Evolutionary conservation across 2,888 invertebrate genomes (phyloP).

Genomic region (Idaea aversata): DNA sequence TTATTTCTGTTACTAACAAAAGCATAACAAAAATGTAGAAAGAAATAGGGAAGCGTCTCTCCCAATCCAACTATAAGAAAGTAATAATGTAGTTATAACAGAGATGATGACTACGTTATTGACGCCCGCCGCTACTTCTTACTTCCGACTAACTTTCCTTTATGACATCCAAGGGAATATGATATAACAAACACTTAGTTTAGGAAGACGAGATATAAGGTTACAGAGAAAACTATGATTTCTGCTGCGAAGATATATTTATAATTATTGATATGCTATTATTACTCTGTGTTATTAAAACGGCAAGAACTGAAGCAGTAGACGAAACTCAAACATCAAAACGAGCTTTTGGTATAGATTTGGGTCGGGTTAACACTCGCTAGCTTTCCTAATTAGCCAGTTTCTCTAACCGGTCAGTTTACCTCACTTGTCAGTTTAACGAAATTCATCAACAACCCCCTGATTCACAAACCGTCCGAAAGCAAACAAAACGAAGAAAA

Average conservation of each 20-base stretch:
- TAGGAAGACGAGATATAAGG: constrained; percentile 1
- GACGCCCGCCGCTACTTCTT: not conserved
- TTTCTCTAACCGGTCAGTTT: too few relatives aligned
- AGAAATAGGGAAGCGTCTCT: not conserved
- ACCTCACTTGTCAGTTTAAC: too few relatives aligned
- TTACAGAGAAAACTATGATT: not conserved
- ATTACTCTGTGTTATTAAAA: too few relatives aligned
- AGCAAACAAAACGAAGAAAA: too few relatives aligned
- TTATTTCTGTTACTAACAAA: not conserved
- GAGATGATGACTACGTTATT: not conserved
- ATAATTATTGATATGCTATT: not conserved
- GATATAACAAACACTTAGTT: not conserved
- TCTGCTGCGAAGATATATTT: not conserved
- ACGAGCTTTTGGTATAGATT: too few relatives aligned
- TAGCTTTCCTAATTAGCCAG: too few relatives aligned
- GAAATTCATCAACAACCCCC: too few relatives aligned
- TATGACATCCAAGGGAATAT: not conserved
- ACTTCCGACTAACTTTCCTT: not conserved
- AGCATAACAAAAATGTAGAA: not conserved
- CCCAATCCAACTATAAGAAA: not conserved
- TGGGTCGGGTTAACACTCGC: too few relatives aligned
- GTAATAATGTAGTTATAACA: not conserved
- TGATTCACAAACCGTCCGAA: too few relatives aligned
- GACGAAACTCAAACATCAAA: too few relatives aligned
- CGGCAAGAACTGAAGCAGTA: too few relatives aligned